Evolutionary conservation across 1,140 invertebrate species (phyloP).

Genomic region (Polypedilum pembai): DNA sequence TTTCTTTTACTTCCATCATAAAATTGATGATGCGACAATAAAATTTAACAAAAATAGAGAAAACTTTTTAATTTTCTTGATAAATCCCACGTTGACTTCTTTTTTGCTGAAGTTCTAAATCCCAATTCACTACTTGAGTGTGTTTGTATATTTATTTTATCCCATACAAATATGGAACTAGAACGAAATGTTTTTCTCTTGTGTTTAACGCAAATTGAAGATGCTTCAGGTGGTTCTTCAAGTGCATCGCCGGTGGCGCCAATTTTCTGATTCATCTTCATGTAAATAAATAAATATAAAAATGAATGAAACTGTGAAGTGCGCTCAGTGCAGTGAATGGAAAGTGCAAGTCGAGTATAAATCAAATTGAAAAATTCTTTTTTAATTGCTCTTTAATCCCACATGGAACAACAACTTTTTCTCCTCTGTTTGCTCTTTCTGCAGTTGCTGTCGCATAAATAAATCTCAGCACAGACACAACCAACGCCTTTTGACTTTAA

Average conservation of each 20-base stretch:
- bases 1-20: background rate
- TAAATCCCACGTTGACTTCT: too few relatives aligned
- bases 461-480: background rate
- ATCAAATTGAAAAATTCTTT: background rate
- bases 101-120: too few relatives aligned
- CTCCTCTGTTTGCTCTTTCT: background rate
- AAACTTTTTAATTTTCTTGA: too few relatives aligned
- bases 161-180: too few relatives aligned
- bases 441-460: background rate
- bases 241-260: slow-evolving; percentile 12
- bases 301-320: background rate
- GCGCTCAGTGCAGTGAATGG: background rate
- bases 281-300: slow-evolving; percentile 8
- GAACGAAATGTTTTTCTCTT: too few relatives aligned
- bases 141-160: too few relatives aligned
- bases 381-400: slow-evolving; percentile 18
- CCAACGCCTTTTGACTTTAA: background rate
- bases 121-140: too few relatives aligned
- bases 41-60: background rate
- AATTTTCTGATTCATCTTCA: background rate
- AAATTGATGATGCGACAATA: background rate
- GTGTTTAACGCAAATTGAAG: too few relatives aligned
- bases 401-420: background rate
- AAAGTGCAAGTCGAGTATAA: slow-evolving; percentile 12
- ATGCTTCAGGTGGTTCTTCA: slow-evolving; percentile 5